Evolutionary conservation across 2,797 vertebrate species (phyloP), one percentile per base, ranked within the genome.

Genomic region (Sebastes paucispinis): DNA sequence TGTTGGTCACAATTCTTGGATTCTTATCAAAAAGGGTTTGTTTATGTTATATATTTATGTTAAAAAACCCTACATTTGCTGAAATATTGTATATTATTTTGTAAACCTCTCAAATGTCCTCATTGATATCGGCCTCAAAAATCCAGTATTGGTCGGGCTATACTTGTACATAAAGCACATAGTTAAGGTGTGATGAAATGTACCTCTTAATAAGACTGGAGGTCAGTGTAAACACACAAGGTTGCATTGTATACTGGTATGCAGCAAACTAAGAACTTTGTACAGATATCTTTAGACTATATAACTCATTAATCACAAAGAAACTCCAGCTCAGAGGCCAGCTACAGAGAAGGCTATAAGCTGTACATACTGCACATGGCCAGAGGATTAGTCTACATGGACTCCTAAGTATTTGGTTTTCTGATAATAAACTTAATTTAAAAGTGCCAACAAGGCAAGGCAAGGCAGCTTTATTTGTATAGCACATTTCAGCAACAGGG

Each of bases 361-460:
- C 60, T 79, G 60, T 24, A 6, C 27, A 82, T 27, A 68, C 22
- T 77, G 31, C 27, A 72, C 60, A 84, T 67, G 62, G 34, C 59
- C 24, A 16, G 9, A 73, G 77, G 84, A 82, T 86, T 83, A 84
- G 70, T 68, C 34, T 25, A 8, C 29, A 62, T 25, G 31, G 3
- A 57, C 9, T 55, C 36, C 20, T 67, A 5, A 67, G 18, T 2
- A 12, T 27, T 67, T 22, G 3, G 2, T 34, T 71, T 77, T 32
- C 11, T 34, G 7, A 13, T 32, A 34, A 29, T 27, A 10, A 4
- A 34, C 25, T 52, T 6, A 3, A 62, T 14, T 43, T 54, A 52
- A 52, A 78, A 39, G 29, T 66, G 47, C 1, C 6, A 47, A 55
- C 13, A 39, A 39, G 4, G 12, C 36, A 39, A 36, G 11, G 11